phyloP scores from a whole-genome alignment of 2,888 invertebrate species.

The Brachyptera putata region DNA sequence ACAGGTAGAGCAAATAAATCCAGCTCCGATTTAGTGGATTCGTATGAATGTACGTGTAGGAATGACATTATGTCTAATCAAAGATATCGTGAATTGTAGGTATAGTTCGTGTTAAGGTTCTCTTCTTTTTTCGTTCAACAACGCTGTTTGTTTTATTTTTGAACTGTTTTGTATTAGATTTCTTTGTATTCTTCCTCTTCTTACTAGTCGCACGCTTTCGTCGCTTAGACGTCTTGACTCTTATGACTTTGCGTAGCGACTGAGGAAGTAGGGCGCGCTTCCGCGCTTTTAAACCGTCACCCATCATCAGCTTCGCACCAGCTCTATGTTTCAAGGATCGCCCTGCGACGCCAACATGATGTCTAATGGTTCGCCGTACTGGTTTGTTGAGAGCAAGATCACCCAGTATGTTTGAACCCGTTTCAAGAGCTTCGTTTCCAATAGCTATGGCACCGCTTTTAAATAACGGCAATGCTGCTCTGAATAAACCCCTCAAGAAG shows the following conservation, averaged over 20 bases:
- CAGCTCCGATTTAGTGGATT: slow-evolving; percentile 19
- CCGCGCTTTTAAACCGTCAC: neutral
- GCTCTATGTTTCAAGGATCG: slow-evolving; percentile 7
- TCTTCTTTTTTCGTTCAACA: no score
- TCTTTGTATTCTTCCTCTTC: neutral
- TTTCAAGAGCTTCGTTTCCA: neutral
- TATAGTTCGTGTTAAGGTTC: no score
- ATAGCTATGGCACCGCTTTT: slow-evolving; percentile 24
- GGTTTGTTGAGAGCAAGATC: slow-evolving; percentile 15
- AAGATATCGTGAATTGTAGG: no score
- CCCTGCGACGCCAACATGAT: slow-evolving; percentile 9
- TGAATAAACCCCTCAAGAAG: slow-evolving; percentile 31
- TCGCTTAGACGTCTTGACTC: neutral
- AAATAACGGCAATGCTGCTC: no score
- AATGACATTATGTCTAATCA: neutral
- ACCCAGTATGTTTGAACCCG: neutral
- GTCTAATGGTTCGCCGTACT: neutral
- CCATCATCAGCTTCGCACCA: neutral
- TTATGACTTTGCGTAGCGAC: no score
- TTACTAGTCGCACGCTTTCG: no score
- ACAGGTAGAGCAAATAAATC: slow-evolving; percentile 35
- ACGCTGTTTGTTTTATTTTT: no score
- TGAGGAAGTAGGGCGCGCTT: neutral
- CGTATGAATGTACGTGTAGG: neutral
- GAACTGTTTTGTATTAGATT: neutral